These are phyloP conservation scores for Aphelenchoides fujianensis DNA, from an alignment of 1,140 invertebrate genomes.

Conservation along the genomic window DNA sequence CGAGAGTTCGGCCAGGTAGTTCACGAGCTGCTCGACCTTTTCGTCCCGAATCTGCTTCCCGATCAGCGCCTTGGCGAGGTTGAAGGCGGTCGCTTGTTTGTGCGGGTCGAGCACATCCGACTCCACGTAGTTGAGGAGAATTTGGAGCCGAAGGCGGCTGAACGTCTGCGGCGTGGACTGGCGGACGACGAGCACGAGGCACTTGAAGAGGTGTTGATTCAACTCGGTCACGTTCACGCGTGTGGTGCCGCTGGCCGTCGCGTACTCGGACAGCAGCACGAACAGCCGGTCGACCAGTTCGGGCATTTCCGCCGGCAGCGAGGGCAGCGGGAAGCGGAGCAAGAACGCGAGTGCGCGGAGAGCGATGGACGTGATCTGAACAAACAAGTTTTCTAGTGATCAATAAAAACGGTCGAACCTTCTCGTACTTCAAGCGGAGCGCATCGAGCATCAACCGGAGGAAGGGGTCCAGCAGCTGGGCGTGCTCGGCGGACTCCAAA, in stretches of 20 bases:
- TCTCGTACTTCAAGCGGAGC: slow-evolving; percentile 77
- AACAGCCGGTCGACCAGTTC: slow-evolving; percentile 75
- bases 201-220: slow-evolving; percentile 80
- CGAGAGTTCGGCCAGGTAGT: slow-evolving; percentile 75
- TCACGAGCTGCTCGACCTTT: slow-evolving; percentile 29
- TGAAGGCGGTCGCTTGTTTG: slow-evolving; percentile 81
- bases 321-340: slow-evolving; percentile 73
- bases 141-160: slow-evolving; percentile 70
- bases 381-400: too few species aligned
- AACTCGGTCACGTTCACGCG: slow-evolving; percentile 82
- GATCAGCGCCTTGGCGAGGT: slow-evolving; percentile 73
- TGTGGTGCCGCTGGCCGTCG: slow-evolving; percentile 75
- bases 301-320: slow-evolving; percentile 69
- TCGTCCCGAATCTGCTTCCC: slow-evolving; percentile 71
- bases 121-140: slow-evolving; percentile 80
- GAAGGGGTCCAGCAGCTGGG: slow-evolving; percentile 73
- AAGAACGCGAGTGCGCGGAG: slow-evolving; percentile 66
- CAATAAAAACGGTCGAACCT: slow-evolving; percentile 71
- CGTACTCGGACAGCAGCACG: slow-evolving; percentile 81
- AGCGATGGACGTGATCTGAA: slow-evolving; percentile 61
- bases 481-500: slow-evolving; percentile 17
- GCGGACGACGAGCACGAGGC: not conserved
- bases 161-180: not conserved
- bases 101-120: slow-evolving; percentile 81
- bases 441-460: slow-evolving; percentile 74